These are phyloP conservation scores for Leuctra nigra DNA, from an alignment of 2,888 invertebrate genomes.

Conservation along the genomic window DNA sequence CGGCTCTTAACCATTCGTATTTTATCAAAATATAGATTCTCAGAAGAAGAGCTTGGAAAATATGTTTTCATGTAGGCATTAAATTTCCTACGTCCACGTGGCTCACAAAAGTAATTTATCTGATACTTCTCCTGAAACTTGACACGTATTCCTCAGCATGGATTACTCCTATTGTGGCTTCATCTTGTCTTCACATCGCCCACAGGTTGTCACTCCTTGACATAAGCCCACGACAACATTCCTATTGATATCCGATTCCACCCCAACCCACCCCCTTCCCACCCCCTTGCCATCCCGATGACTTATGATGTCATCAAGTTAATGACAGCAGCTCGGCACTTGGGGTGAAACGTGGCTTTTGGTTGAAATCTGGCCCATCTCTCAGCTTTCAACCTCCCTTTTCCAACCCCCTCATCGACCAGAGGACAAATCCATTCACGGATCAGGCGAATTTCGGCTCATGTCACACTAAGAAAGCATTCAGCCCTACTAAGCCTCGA, in stretches of 20 bases:
- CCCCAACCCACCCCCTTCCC: constrained; percentile 12
- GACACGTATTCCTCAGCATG: not conserved
- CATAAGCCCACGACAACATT: not conserved
- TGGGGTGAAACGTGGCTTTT: constrained; percentile 12
- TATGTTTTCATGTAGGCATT: no score
- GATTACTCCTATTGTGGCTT: no score
- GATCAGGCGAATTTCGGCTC: constrained; percentile 15
- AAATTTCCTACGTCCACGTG: no score
- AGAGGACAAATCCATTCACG: constrained; percentile 23
- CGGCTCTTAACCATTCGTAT: no score
- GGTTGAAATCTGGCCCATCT: constrained; percentile 12
- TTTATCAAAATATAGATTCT: no score
- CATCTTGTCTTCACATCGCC: not conserved
- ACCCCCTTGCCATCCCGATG: constrained; percentile 17
- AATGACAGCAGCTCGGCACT: constrained; percentile 8
- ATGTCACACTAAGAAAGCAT: not conserved
- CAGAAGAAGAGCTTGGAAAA: no score
- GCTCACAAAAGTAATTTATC: no score
- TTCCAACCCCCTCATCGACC: constrained; percentile 4
- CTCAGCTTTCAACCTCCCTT: constrained; percentile 13
- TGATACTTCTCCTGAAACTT: no score
- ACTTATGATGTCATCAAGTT: constrained; percentile 17
- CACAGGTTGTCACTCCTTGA: not conserved
- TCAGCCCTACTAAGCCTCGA: not conserved
- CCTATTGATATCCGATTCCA: constrained; percentile 19